Conservation (phyloP, 2,113 vertebrate genomes). For the Megaceryle maxima region DNA sequence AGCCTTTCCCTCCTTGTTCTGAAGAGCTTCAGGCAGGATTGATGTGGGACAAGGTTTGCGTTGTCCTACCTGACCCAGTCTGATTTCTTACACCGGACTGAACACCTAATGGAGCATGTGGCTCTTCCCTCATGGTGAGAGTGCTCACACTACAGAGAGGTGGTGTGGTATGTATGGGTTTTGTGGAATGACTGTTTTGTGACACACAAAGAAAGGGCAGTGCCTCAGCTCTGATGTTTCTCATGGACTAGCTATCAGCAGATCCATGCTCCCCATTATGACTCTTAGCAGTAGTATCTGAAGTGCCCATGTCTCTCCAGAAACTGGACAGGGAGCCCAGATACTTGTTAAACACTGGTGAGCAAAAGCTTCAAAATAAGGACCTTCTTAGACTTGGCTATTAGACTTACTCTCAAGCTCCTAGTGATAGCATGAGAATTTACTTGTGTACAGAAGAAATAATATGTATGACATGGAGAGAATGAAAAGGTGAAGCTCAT, state of each 20-base stretch:
- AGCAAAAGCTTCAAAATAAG: neutral
- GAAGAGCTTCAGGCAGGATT: neutral
- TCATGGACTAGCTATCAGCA: neutral
- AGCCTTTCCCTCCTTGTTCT: neutral
- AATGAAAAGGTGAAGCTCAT: neutral
- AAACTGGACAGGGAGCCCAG: neutral
- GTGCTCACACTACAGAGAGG: neutral
- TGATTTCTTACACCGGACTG: neutral
- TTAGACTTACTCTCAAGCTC: neutral
- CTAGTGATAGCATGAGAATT: neutral
- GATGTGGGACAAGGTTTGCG: fast-evolving
- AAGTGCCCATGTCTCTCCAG: neutral
- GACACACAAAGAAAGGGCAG: neutral
- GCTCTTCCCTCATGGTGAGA: neutral
- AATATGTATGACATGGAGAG: neutral
- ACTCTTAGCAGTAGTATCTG: neutral
- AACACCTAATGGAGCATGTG: fast-evolving
- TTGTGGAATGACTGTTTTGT: neutral
- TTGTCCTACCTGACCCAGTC: neutral
- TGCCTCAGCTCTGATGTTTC: neutral
- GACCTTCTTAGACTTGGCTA: neutral
- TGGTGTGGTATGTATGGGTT: fast-evolving
- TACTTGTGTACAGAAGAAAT: neutral
- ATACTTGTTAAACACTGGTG: neutral
- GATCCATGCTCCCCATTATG: fast-evolving